These are phyloP conservation scores for Drosophila differens DNA, from an alignment of 2,888 invertebrate species.

Conservation along the genomic window DNA sequence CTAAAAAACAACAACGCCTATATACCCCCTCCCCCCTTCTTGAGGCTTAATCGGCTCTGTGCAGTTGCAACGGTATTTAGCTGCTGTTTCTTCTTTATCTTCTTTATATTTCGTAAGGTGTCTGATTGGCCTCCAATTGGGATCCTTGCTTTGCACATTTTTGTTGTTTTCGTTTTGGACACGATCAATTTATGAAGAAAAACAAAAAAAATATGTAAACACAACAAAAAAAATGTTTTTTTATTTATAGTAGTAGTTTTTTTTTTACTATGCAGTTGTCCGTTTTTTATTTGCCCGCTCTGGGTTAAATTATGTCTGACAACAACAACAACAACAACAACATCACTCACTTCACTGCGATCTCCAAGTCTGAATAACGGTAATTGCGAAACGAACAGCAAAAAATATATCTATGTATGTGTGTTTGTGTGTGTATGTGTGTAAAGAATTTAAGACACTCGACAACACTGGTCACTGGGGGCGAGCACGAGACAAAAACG, in stretches of 20 bases:
- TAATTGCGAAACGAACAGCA: constrained; percentile 58
- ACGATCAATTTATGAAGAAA: constrained; percentile 31
- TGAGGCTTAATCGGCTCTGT: constrained; percentile 67
- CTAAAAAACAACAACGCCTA: constrained; percentile 4
- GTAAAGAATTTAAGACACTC: constrained; percentile 51
- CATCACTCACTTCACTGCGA: constrained; percentile 75
- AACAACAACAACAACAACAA: constrained; percentile 32
- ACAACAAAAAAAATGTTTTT: constrained; percentile 24
- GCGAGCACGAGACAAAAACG: constrained; percentile 60
- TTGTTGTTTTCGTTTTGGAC: constrained; percentile 20
- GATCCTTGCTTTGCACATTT: constrained; percentile 40
- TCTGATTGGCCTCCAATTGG: constrained; percentile 41
- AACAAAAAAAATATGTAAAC: constrained; percentile 34
- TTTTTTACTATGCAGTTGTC: constrained; percentile 32
- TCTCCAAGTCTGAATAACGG: constrained; percentile 61
- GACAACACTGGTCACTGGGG: constrained; percentile 36
- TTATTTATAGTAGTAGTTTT: constrained; percentile 6
- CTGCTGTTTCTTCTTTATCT: constrained; percentile 9
- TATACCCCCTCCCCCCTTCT: neutral
- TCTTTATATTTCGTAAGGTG: constrained; percentile 10
- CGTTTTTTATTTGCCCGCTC: constrained; percentile 26
- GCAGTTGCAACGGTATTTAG: constrained; percentile 42
- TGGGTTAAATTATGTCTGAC: constrained; percentile 38
- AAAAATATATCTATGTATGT: constrained; percentile 44
- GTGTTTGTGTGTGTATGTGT: neutral